phyloP scores from a whole-genome alignment of 2,113 vertebrate species.

The Glaucidium brasilianum region DNA sequence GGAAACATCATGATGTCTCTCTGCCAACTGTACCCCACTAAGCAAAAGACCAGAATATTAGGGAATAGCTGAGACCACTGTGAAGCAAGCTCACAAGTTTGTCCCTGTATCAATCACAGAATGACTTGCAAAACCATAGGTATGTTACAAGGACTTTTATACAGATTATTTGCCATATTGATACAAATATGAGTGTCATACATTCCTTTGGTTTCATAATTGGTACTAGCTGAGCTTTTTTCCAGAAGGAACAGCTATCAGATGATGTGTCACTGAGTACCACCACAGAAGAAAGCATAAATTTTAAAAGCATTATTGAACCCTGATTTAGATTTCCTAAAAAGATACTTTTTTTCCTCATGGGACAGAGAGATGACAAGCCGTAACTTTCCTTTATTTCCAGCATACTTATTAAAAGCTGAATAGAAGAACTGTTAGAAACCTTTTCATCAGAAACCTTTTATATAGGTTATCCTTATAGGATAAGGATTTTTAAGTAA shows the following conservation, averaged over 20 bases:
- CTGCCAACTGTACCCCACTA: background rate
- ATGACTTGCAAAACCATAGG: background rate
- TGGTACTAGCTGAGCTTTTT: background rate
- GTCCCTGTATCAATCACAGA: background rate
- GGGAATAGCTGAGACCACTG: background rate
- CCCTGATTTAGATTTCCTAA: background rate
- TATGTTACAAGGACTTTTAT: background rate
- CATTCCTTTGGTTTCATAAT: background rate
- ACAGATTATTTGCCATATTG: background rate
- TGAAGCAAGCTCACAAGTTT: background rate
- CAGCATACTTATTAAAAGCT: background rate
- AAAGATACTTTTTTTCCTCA: background rate
- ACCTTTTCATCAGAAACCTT: background rate
- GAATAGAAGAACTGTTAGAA: background rate
- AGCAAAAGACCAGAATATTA: background rate
- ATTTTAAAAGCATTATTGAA: background rate
- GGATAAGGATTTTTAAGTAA: background rate
- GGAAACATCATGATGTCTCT: background rate
- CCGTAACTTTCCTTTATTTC: background rate
- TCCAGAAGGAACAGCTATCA: background rate
- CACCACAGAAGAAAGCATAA: background rate
- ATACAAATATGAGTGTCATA: background rate
- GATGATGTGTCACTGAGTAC: background rate
- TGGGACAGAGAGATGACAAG: background rate
- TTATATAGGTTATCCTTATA: background rate